phyloP scores from a whole-genome alignment of 2,888 invertebrate genomes.

The Cordilura impudica region DNA sequence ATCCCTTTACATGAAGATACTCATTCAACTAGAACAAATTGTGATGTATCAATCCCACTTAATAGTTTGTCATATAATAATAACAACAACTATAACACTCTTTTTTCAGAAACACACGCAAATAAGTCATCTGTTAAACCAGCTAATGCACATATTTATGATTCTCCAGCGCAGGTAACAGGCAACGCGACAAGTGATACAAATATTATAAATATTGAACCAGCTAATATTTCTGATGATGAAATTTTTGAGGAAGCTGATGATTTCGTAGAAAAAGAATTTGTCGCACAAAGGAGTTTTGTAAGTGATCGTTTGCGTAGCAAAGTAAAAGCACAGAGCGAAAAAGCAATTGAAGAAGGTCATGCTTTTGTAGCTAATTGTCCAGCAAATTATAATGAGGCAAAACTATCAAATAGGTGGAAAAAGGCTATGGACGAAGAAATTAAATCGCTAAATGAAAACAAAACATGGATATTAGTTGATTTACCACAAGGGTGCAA shows the following conservation, averaged over 20 bases:
- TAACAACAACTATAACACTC: not conserved
- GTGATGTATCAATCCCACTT: too few species aligned
- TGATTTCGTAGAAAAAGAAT: slow-evolving; percentile 3
- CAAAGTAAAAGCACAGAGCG: slow-evolving; percentile 5
- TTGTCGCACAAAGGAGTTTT: slow-evolving; percentile 17
- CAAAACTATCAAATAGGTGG: slow-evolving; percentile 39
- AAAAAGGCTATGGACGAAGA: too few species aligned
- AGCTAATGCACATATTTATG: not conserved
- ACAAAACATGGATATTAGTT: slow-evolving; percentile 33
- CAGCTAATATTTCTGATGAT: slow-evolving; percentile 3
- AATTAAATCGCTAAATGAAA: too few species aligned
- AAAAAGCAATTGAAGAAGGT: slow-evolving; percentile 20
- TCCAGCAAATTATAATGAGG: slow-evolving; percentile 30
- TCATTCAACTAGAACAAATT: not conserved
- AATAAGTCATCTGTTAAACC: not conserved
- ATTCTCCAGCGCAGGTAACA: not conserved
- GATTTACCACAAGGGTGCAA: slow-evolving; percentile 17
- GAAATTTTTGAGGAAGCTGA: slow-evolving; percentile 18
- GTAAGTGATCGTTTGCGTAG: slow-evolving; percentile 32
- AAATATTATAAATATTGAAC: slow-evolving; percentile 6
- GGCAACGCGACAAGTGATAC: too few species aligned
- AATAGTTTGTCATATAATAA: too few species aligned
- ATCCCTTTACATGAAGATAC: not conserved
- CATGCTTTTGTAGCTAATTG: slow-evolving; percentile 32
- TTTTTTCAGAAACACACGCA: slow-evolving; percentile 4